These are phyloP conservation scores for Amaurobius ferox DNA, from an alignment of 2,888 invertebrate species.

Conservation along the genomic window DNA sequence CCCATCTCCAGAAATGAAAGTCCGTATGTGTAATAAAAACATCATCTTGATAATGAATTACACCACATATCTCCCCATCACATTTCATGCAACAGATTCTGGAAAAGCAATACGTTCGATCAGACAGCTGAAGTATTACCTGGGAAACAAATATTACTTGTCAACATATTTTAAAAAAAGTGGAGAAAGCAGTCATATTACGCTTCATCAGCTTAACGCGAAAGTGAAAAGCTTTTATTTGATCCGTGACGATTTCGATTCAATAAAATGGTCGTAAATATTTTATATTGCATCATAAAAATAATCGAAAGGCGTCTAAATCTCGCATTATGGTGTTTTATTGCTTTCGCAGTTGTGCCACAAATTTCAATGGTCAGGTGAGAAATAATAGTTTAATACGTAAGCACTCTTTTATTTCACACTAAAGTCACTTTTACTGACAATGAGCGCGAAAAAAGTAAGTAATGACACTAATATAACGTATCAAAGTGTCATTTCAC, in stretches of 20 bases:
- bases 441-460: neutral
- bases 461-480: too few relatives aligned
- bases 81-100: too few relatives aligned
- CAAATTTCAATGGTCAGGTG: neutral
- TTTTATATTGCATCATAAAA: slow-evolving; percentile 68
- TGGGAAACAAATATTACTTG: too few relatives aligned
- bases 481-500: too few relatives aligned
- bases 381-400: neutral
- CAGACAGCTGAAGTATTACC: too few relatives aligned
- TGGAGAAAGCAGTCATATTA: neutral
- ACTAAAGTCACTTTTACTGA: neutral
- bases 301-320: slow-evolving; percentile 68
- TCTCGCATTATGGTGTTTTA: slow-evolving; percentile 59
- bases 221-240: slow-evolving; percentile 58
- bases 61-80: too few relatives aligned
- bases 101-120: too few relatives aligned
- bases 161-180: neutral
- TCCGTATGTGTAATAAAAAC: too few relatives aligned
- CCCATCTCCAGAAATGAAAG: too few relatives aligned
- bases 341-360: slow-evolving; percentile 23
- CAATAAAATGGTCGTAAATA: slow-evolving; percentile 68
- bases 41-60: too few relatives aligned
- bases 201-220: slow-evolving; percentile 32
- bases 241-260: slow-evolving; percentile 62
- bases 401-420: neutral